These are phyloP conservation scores for Heliconius himera DNA, from an alignment of 1,140 invertebrate species.

Conservation along the genomic window DNA sequence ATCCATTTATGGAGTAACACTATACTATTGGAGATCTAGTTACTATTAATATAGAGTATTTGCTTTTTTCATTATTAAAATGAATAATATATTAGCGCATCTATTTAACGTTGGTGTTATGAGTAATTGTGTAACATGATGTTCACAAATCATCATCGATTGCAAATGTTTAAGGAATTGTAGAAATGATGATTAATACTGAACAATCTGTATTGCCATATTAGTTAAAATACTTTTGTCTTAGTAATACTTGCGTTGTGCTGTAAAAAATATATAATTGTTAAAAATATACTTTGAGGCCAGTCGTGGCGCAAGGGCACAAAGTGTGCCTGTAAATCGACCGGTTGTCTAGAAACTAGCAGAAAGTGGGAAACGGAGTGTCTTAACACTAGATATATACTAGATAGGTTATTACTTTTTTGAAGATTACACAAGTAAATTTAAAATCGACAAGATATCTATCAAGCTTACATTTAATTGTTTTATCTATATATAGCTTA, in stretches of 20 bases:
- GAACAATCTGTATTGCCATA: not conserved
- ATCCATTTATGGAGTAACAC: not conserved
- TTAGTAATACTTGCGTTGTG: not conserved
- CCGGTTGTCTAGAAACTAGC: no score
- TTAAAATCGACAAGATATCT: not conserved
- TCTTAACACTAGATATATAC: no score
- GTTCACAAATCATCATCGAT: not conserved
- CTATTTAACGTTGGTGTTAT: not conserved
- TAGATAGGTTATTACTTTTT: no score
- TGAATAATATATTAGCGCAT: not conserved
- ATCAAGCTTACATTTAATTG: not conserved
- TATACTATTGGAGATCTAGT: not conserved
- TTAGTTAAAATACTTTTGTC: not conserved
- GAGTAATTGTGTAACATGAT: not conserved
- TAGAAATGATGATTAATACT: not conserved
- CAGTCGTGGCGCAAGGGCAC: no score
- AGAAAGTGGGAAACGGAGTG: no score
- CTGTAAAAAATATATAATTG: not conserved
- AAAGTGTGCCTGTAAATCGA: no score
- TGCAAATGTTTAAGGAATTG: not conserved
- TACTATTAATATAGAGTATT: not conserved
- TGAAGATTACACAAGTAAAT: not conserved
- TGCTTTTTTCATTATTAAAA: not conserved
- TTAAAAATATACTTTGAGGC: no score
- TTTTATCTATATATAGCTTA: not conserved